Percentiles rank a stretch among this genome's conserved stretches.
These are phyloP conservation scores for Eristalinus aeneus DNA, from an alignment of 2,888 invertebrate species.

Conservation along the genomic window DNA sequence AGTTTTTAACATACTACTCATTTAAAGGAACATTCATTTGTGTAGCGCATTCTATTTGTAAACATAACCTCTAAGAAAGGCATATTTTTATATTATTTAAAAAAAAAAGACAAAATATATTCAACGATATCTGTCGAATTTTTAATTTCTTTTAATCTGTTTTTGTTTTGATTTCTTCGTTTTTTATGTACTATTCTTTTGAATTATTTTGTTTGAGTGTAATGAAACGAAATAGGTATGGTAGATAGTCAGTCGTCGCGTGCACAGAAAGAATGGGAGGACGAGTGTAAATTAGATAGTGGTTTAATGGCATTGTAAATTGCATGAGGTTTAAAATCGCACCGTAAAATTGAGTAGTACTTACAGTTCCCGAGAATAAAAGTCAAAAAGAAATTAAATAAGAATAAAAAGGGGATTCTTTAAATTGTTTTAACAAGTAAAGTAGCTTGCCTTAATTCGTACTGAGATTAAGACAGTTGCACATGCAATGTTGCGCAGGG, in stretches of 20 bases:
- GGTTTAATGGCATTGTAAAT: conserved; percentile 3
- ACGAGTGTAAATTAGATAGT: conserved; percentile 9
- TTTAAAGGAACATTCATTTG: conserved; percentile 57
- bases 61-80: conserved; percentile 61
- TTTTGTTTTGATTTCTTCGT: background rate
- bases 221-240: background rate
- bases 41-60: conserved; percentile 62
- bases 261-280: background rate
- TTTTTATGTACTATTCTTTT: background rate
- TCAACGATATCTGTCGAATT: conserved; percentile 43
- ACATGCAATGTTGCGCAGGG: too few relatives aligned
- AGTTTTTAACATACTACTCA: conserved; percentile 38
- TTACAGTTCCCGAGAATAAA: too few relatives aligned
- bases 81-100: conserved; percentile 69
- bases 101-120: conserved; percentile 61
- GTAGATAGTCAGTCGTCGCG: background rate
- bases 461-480: too few relatives aligned
- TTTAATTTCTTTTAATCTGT: background rate
- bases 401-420: too few relatives aligned
- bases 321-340: background rate
- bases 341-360: too few relatives aligned
- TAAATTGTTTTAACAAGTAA: too few relatives aligned
- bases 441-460: too few relatives aligned
- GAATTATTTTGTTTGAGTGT: background rate
- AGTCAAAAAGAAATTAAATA: too few relatives aligned